A percentile compares a stretch with the other conserved stretches of the same genome.
Conservation (phyloP, 2,113 vertebrate species). For the Dicaeum eximium region DNA sequence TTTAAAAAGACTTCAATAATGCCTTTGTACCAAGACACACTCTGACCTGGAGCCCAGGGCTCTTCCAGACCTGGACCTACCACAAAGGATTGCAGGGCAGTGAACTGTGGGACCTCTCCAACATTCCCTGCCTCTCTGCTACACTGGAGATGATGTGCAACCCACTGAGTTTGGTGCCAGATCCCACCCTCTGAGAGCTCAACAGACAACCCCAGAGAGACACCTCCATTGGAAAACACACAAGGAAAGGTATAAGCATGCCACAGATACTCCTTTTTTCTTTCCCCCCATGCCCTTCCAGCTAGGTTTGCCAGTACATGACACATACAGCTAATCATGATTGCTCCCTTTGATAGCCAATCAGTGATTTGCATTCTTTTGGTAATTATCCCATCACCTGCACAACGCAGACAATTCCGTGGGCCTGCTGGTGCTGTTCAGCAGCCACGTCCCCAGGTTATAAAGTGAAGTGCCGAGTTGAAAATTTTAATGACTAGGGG, state of each 20-base stretch:
- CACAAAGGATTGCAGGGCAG: not conserved
- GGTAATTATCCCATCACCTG: slow-evolving; percentile 18
- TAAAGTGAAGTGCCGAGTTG: slow-evolving; percentile 12
- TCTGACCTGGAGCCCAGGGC: not conserved
- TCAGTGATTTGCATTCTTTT: not conserved
- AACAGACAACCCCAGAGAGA: fast-evolving
- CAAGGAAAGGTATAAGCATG: not conserved
- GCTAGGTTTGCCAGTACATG: not conserved
- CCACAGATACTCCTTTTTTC: not conserved
- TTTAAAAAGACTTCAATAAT: not conserved
- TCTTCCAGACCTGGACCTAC: not conserved
- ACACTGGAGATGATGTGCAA: fast-evolving
- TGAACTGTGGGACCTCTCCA: not conserved
- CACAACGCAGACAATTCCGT: not conserved
- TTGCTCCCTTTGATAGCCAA: not conserved
- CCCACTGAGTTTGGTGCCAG: not conserved
- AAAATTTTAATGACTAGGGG: slow-evolving; percentile 53
- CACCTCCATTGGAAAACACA: not conserved
- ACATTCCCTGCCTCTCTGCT: not conserved
- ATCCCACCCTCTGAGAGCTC: not conserved
- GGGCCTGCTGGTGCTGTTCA: not conserved
- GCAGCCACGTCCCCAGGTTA: not conserved
- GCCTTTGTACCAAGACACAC: not conserved
- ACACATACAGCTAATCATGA: not conserved
- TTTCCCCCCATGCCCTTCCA: not conserved